Conservation (phyloP, 2,797 vertebrate species). For the Setipinna tenuifilis region DNA sequence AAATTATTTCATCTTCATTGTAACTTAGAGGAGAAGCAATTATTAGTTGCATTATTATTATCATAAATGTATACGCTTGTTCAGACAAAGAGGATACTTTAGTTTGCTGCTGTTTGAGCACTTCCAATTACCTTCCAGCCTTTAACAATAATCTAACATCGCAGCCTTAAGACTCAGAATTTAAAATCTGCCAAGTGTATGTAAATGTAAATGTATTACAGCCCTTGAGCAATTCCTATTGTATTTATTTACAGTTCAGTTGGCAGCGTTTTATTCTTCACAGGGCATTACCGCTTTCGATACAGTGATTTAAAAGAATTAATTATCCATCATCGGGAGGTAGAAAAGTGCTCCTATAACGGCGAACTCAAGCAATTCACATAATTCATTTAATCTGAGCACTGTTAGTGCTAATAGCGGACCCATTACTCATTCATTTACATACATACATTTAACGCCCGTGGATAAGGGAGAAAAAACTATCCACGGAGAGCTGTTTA, state of each 20-base stretch:
- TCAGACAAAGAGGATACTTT: neutral
- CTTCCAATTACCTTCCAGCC: neutral
- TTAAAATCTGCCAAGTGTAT: neutral
- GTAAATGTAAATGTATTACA: slow-evolving; percentile 11
- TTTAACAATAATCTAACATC: neutral
- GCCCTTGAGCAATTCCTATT: slow-evolving; percentile 15
- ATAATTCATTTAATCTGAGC: slow-evolving; percentile 25
- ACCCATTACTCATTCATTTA: slow-evolving; percentile 21
- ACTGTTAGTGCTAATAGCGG: slow-evolving; percentile 19
- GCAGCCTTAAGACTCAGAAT: neutral
- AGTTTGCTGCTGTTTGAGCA: neutral
- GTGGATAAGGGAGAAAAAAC: neutral
- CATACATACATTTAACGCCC: slow-evolving; percentile 18
- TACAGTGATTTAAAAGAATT: slow-evolving; percentile 26
- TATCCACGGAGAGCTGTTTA: slow-evolving; percentile 8
- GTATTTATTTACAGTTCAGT: slow-evolving; percentile 16
- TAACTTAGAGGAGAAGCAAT: neutral
- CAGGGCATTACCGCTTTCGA: slow-evolving; percentile 15
- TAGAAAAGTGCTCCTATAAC: slow-evolving; percentile 5
- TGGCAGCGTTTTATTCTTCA: slow-evolving; percentile 4
- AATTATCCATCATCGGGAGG: slow-evolving; percentile 20
- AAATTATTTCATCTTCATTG: neutral
- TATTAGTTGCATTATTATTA: neutral
- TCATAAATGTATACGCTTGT: neutral
- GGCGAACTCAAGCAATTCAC: slow-evolving; percentile 5